Base-by-base conservation (phyloP, 2,113 vertebrate species). In the Lanius collurio region DNA sequence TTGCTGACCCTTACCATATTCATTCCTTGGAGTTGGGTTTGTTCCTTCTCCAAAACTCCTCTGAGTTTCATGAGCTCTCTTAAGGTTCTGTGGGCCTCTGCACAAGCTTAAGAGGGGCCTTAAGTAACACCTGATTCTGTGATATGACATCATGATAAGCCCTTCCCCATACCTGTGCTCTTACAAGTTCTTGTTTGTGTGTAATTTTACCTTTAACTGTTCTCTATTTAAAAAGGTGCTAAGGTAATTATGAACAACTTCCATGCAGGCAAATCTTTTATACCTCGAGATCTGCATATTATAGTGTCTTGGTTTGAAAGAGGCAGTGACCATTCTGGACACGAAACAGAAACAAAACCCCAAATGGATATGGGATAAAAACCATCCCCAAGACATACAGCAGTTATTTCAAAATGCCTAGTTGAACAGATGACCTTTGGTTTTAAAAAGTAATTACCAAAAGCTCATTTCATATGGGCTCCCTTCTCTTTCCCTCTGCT, bases 401-500 rank as follows among this genome's bases (percentile, higher is more conserved):
- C 37, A 41, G 85, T 84, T 80, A 15, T 62, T 93, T 93, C n/a
- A 52, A 80, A 76, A 85, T 80, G 46, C 60, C 22, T 70, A 17
- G 31, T 79, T 94, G 79, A 83, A 55, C 37, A 24, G 44, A 13
- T 22, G 90, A 93, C 75, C 75, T 90, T 88, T 94, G 46, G 15
- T 89, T 94, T 89, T 47, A 47, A 64, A 77, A 86, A 93, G 55
- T 86, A 77, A 90, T 92, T 92, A 49, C 24, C 56, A 21, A 62
- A 62, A 83, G 50, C 55, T 92, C 41, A 10, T 81, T 89, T 94
- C 24, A 9, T 57, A 18, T 9, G 22, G 27, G 11, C 56, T 94
- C 33, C 27, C 14, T 88, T 85, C 68, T 74, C 47, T 67, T 88
- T 88, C 22, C 39, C 44, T 30, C 37, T 80, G 24, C 35, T 28